These are phyloP conservation scores for Pangasius djambal DNA, from an alignment of 2,797 vertebrate species.

Conservation along the genomic window DNA sequence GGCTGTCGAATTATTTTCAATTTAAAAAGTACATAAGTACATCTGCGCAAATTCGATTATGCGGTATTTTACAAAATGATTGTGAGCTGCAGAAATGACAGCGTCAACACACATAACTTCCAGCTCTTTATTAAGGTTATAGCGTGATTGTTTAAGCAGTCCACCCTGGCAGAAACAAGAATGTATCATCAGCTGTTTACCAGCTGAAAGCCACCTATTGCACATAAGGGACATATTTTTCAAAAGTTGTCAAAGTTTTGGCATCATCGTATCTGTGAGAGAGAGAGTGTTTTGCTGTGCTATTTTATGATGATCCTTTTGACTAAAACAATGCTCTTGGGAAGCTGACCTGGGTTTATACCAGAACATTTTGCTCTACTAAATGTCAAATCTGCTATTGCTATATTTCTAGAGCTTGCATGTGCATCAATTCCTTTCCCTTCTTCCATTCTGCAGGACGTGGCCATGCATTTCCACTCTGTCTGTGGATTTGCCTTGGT, in stretches of 20 bases:
- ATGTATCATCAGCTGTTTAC: neutral
- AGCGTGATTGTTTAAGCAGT: constrained; percentile 8
- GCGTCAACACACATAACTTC: neutral
- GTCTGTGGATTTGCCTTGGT: constrained; percentile 71
- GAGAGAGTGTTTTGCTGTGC: neutral
- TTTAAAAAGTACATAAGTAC: neutral
- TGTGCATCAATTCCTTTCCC: neutral
- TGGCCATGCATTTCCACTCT: constrained; percentile 69
- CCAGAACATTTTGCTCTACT: constrained; percentile 7
- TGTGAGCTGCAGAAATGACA: neutral
- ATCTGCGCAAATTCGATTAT: neutral
- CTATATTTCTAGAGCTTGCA: neutral
- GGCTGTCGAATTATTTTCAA: neutral
- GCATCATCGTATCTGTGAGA: neutral
- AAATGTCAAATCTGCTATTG: neutral
- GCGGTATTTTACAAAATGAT: neutral
- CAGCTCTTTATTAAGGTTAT: neutral
- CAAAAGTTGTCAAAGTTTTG: neutral
- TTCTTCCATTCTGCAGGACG: constrained; percentile 63
- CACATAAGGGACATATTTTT: neutral
- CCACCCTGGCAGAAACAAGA: neutral
- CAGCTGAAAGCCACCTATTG: neutral
- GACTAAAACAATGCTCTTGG: constrained; percentile 5
- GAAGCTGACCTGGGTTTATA: neutral
- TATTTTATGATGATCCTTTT: constrained; percentile 10